Base-by-base conservation (phyloP, 35 echinoderm and acorn worm genomes). In the Diadema setosum region DNA sequence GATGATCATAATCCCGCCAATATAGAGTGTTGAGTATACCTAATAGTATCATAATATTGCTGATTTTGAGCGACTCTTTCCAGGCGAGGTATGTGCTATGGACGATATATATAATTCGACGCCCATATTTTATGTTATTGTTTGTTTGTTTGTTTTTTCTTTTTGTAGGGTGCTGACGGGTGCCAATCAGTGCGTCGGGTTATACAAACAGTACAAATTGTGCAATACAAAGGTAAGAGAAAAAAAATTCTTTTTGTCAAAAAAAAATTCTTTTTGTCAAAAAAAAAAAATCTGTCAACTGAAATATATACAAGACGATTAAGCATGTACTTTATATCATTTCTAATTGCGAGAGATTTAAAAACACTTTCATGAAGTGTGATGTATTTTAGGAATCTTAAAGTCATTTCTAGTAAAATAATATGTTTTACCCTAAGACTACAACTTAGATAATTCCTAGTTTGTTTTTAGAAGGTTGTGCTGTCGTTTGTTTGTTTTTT, bases 151-250 rank as follows among this genome's bases (percentile, higher is more conserved):
- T 23, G 4, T 60, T 14, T 1, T 91, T 9, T 85, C 35, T 73
- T 26, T 42, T 39, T 57, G 18, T 81, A 96, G 94, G 69, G 24
- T 74, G 14, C 75, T 92, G 27, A 75, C 65, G 24, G 80, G 76
- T 32, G 86, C 90, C 25, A 84, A 86, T 32, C 95, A 97, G 35
- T 97, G 95, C 81, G 95, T 97, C 42, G 95, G 95, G 29, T 88
- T 97, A 82, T 97, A 93, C 74, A 93, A 88, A 59, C 91, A 92
- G 63, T 97, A 91, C 82, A 97, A 93, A 84, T 81, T 90, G 91
- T 97, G 95, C 95, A 97, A 97, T 93, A 87, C 65, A 46, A 82
- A 93, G 95, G 95, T 97, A 88, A 48, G 87, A 39, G 20, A 70
- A 36, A 45, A 7, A 80, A 86, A 85, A 18, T 65, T 70, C 20